Evolutionary conservation across 2,113 vertebrate genomes (phyloP), one percentile per base, ranked within the genome.

Genomic region (Hemicordylus capensis): DNA sequence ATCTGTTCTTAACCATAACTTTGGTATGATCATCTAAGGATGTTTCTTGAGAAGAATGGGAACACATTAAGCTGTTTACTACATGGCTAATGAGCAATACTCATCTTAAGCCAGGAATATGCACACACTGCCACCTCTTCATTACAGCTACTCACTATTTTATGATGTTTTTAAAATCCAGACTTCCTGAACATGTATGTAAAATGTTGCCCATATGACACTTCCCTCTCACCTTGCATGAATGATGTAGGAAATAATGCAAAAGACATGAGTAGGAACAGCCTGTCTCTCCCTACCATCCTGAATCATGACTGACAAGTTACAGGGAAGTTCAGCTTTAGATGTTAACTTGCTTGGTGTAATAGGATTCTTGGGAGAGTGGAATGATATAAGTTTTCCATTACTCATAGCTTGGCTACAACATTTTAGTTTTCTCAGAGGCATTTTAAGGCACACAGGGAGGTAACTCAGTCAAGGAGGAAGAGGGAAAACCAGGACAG

Each of bases 381-480:
- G 28, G 86, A 48, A 48, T 67, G 83, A 82, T 88, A 87, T 83
- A 58, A 89, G 63, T 69, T 70, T 83, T 37, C 90, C 70, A 39
- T 92, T 90, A 94, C 90, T 94, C 92, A 94, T 48, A 51, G 66
- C 44, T 87, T 92, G 90, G 93, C 93, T 86, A 3, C 84, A 70
- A 4, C 85, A 76, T 77, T 86, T 26, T 14, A 67, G 87, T 91
- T 84, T 84, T 87, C 91, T 94, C 26, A 54, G 85, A 90, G 90
- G 84, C 28, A 86, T 91, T 85, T 72, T 66, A 72, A 77, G 91
- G 93, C 89, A 81, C 78, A 91, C 77, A 90, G 88, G 89, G 93
- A 93, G 87, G 87, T 91, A 91, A 91, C 93, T 91, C 88, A 91
- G 85, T 81, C 75, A 83, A 90, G 91, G 88, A 92, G 90, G 89